A percentile compares a stretch with the other conserved stretches of the same genome.
Evolutionary conservation across 1,140 invertebrate species (phyloP).

Genomic region (Stegodyphus mimosarum): DNA sequence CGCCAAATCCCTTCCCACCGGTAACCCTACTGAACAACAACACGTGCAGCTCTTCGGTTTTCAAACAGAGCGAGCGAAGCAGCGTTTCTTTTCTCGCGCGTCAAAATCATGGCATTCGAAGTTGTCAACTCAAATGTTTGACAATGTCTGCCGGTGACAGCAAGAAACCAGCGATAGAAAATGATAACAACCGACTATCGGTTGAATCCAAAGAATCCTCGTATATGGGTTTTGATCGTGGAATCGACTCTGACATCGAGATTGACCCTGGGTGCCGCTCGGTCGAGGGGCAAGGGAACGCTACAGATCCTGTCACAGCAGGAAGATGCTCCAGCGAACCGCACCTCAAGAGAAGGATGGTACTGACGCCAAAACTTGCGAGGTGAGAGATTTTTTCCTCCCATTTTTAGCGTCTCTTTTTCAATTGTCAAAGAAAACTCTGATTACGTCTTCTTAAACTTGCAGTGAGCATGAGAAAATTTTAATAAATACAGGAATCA

Average conservation of each 20-base stretch:
- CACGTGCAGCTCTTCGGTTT: neutral
- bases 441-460: too few relatives aligned
- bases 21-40: conserved; percentile 1
- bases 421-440: too few relatives aligned
- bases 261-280: conserved; percentile 72
- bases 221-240: conserved; percentile 87
- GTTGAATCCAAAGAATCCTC: conserved; percentile 87
- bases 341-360: conserved; percentile 14
- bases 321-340: conserved; percentile 33
- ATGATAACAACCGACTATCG: conserved; percentile 67
- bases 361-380: conserved; percentile 28
- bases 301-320: neutral
- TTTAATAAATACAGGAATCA: too few relatives aligned
- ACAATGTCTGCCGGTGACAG: neutral
- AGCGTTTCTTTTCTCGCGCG: neutral
- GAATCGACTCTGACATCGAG: conserved; percentile 88
- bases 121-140: neutral
- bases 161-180: neutral
- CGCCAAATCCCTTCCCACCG: neutral
- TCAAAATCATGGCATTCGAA: neutral
- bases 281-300: neutral
- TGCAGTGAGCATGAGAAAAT: too few relatives aligned
- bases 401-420: too few relatives aligned
- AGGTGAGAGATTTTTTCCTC: conserved; percentile 13
- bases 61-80: neutral